These are phyloP conservation scores for Gnatocerus cornutus DNA, from an alignment of 2,888 invertebrate species.

Conservation along the genomic window DNA sequence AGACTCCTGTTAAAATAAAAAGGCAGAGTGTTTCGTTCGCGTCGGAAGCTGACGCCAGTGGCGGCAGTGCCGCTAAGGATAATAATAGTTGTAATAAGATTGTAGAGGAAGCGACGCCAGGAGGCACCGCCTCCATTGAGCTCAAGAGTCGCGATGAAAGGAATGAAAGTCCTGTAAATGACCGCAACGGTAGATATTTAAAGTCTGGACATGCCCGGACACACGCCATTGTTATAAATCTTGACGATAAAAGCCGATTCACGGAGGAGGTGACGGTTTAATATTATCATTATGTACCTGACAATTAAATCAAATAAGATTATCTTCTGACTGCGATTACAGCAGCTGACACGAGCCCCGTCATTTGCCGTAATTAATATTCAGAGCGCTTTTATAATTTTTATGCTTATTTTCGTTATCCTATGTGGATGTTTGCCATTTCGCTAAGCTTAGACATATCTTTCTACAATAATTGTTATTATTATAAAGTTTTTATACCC, in stretches of 20 bases:
- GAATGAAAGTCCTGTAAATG: slow-evolving; percentile 59
- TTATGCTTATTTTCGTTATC: slow-evolving; percentile 36
- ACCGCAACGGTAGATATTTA: slow-evolving; percentile 66
- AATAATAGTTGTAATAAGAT: slow-evolving; percentile 49
- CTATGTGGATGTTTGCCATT: slow-evolving; percentile 39
- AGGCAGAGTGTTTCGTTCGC: slow-evolving; percentile 72
- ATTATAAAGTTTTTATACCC: slow-evolving; percentile 48
- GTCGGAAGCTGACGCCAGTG: slow-evolving; percentile 63
- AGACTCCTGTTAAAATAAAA: slow-evolving; percentile 62
- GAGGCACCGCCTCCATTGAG: slow-evolving; percentile 54
- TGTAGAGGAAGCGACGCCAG: slow-evolving; percentile 48
- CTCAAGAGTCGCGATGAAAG: slow-evolving; percentile 60
- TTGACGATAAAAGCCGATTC: slow-evolving; percentile 86
- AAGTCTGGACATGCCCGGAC: slow-evolving; percentile 81
- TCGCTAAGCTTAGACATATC: slow-evolving; percentile 48
- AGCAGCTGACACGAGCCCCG: slow-evolving; percentile 45
- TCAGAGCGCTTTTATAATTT: slow-evolving; percentile 37
- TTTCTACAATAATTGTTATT: slow-evolving; percentile 38
- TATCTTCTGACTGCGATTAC: slow-evolving; percentile 32
- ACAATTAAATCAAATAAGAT: slow-evolving; percentile 43
- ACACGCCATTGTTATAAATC: slow-evolving; percentile 85
- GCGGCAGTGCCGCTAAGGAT: slow-evolving; percentile 49
- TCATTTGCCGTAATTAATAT: slow-evolving; percentile 39
- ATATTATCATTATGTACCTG: slow-evolving; percentile 59
- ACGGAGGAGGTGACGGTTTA: slow-evolving; percentile 88